These are phyloP conservation scores for Rousettus leschenaultii DNA, from an alignment of 2,113 vertebrate genomes.

Conservation along the genomic window DNA sequence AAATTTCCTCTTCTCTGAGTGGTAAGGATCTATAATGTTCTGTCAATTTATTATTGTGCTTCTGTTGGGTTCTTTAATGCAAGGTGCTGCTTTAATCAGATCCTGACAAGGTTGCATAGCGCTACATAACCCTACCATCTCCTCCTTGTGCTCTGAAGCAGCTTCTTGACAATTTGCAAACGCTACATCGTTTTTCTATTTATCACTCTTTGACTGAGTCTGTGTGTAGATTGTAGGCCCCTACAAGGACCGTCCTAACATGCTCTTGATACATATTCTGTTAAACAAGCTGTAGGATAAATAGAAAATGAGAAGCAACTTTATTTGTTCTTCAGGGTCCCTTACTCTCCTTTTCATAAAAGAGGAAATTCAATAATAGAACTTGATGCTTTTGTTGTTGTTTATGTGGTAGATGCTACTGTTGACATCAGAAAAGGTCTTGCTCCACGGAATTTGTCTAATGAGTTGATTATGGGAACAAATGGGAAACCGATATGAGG, in stretches of 20 bases:
- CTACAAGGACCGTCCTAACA: neutral
- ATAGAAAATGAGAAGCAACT: neutral
- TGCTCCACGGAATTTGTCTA: neutral
- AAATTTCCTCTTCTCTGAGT: neutral
- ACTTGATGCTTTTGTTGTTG: neutral
- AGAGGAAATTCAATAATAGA: neutral
- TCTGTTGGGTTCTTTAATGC: neutral
- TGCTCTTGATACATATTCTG: neutral
- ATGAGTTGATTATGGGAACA: neutral
- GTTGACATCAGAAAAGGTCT: neutral
- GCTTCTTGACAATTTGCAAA: neutral
- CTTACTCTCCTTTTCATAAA: neutral
- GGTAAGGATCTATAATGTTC: neutral
- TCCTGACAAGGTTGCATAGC: neutral
- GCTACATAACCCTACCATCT: neutral
- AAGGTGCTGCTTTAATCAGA: neutral
- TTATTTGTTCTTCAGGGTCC: neutral
- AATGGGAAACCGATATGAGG: neutral
- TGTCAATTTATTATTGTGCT: neutral
- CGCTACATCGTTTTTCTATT: neutral
- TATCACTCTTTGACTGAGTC: neutral
- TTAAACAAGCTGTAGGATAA: neutral
- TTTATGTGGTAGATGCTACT: neutral
- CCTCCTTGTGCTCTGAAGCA: neutral
- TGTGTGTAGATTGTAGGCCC: neutral